Evolutionary conservation across 2,113 vertebrate species (phyloP).

Genomic region (Psilopsiagon aymara): DNA sequence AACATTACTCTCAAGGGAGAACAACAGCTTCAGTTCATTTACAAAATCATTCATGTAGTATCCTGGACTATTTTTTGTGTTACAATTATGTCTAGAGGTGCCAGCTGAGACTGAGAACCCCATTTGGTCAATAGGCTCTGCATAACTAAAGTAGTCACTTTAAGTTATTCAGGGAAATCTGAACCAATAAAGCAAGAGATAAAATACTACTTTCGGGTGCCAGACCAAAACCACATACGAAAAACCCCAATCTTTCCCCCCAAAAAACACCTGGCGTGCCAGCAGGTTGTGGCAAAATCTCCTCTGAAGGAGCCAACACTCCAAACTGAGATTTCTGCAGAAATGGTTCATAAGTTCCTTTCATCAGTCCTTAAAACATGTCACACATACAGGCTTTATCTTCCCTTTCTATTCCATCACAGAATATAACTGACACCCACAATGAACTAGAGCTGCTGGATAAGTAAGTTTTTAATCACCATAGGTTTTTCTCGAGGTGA

Average conservation of each 20-base stretch:
- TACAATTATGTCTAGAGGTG: neutral
- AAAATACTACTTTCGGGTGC: neutral
- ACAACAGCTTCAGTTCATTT: neutral
- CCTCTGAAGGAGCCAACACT: neutral
- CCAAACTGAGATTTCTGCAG: neutral
- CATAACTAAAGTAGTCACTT: neutral
- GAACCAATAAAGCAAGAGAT: neutral
- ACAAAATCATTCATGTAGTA: neutral
- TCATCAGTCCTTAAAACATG: neutral
- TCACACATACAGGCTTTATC: neutral
- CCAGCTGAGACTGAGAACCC: neutral
- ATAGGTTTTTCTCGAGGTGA: neutral
- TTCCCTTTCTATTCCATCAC: neutral
- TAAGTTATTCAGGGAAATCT: neutral
- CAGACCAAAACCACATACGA: neutral
- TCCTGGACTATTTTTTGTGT: neutral
- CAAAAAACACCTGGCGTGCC: fast-evolving
- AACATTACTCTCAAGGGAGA: neutral
- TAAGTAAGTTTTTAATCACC: neutral
- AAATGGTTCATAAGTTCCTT: neutral
- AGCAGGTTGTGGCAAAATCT: neutral
- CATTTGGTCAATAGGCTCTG: neutral
- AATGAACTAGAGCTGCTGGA: neutral
- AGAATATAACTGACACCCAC: neutral
- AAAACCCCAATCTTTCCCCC: fast-evolving